Conservation (phyloP, 2,888 invertebrate genomes). For the Cenopis cana region DNA sequence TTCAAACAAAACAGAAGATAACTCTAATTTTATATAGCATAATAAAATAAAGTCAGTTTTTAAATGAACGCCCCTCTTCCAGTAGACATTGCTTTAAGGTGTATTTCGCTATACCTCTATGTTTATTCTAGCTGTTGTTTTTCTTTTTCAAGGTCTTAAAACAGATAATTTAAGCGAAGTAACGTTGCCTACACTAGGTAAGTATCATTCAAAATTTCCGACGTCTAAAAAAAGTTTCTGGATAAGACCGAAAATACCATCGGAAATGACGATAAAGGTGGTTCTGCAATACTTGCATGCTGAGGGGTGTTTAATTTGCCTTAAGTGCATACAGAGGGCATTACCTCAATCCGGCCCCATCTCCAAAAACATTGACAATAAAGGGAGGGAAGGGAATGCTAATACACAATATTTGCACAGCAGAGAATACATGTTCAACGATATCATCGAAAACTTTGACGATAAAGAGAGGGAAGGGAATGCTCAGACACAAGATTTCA, state of each 20-base stretch:
- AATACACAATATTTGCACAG: too few species aligned
- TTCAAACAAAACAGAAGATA: neutral
- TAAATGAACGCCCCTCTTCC: too few species aligned
- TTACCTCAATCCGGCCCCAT: too few species aligned
- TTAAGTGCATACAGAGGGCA: slow-evolving; percentile 64
- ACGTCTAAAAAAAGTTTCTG: neutral
- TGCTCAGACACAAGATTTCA: too few species aligned
- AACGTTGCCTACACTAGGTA: slow-evolving; percentile 34
- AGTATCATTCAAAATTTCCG: neutral
- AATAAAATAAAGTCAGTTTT: too few species aligned
- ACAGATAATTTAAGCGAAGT: neutral
- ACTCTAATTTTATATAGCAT: too few species aligned
- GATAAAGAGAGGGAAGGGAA: too few species aligned
- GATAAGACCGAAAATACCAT: slow-evolving; percentile 53
- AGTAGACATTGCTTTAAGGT: too few species aligned
- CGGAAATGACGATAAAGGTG: slow-evolving; percentile 49
- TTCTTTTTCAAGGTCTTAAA: neutral
- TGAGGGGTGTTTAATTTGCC: slow-evolving; percentile 58
- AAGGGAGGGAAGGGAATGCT: too few species aligned
- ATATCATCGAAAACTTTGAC: too few species aligned
- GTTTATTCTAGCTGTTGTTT: neutral
- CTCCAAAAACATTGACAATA: slow-evolving; percentile 51
- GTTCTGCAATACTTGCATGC: slow-evolving; percentile 57
- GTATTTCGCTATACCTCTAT: neutral
- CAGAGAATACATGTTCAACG: too few species aligned